Evolutionary conservation across 37 sponge, comb jelly and placozoan genomes (phyloP), one percentile per base, ranked within the genome.

Genomic region (Chondrilla cf. caribensis): DNA sequence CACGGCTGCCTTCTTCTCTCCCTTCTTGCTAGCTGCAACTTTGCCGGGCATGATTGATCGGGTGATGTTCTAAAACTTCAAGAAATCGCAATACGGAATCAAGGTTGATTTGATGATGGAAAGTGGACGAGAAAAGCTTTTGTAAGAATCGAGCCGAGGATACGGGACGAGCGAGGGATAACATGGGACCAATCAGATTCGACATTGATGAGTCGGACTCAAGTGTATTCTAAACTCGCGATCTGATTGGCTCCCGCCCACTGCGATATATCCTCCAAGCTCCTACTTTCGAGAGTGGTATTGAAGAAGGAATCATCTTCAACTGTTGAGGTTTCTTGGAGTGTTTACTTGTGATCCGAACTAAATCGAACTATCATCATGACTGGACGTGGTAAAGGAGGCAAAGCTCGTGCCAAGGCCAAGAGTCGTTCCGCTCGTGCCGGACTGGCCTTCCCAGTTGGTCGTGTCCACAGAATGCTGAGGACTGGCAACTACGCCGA

Each of bases 361-460:
- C 28, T 33, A 67, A 67, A 31, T 33, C 33, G 15, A 62, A 22
- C 18, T 19, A 22, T 33, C 7, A 73, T 39, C 43, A 73, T 73
- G 76, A 43, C 88, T 85, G 93, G 93, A 64, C 86, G 93, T 82
- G 93, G 93, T 58, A 92, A 92, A 82, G 83, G 88, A 38, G 93
- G 86, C 32, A 88, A 92, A 58, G 79, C 86, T 22, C 42, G 79
- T 31, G 40, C 86, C 31, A 92, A 92, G 83, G 68, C 83, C 59
- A 88, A 81, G 84, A 83, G 82, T 19, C 82, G 93, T 33, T 92
- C 93, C 24, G 82, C 88, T 32, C 86, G 93, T 44, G 93, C 93
- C 54, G 93, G 93, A 37, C 84, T 92, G 18, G 88, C 92, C 51
- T 92, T 92, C 84, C 93, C 93, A 14, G 93, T 92, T 21, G 93